phyloP scores from a whole-genome alignment of 2,797 vertebrate species.

The Tolypeutes matacus region DNA sequence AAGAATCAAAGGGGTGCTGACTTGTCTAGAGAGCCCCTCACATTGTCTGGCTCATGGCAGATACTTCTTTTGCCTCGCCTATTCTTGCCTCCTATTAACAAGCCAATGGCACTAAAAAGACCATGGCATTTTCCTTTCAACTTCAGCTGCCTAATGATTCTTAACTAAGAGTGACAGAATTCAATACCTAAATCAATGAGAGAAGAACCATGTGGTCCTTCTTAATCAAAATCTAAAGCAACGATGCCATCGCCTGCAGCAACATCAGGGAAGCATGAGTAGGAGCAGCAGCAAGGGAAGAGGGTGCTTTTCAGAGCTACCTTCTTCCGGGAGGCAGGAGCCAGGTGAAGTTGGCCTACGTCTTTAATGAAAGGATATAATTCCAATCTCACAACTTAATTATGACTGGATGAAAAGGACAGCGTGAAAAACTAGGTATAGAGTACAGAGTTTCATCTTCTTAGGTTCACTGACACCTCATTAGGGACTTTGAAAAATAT shows the following conservation, averaged over 20 bases:
- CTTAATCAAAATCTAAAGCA: conserved; percentile 65
- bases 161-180: conserved; percentile 60
- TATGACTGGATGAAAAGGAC: conserved; percentile 83
- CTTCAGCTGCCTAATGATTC: conserved; percentile 58
- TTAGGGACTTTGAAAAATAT: conserved; percentile 85
- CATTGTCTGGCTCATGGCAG: accelerated
- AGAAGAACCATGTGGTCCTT: conserved; percentile 52
- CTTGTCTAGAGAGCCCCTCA: not conserved
- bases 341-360: conserved; percentile 45
- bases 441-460: conserved; percentile 79
- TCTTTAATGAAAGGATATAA: conserved; percentile 81
- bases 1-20: not conserved
- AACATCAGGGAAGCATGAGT: not conserved
- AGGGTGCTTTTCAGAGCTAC: not conserved
- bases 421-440: conserved; percentile 80
- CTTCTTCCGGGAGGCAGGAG: conserved; percentile 38
- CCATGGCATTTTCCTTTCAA: conserved; percentile 40
- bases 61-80: not conserved
- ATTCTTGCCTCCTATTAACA: not conserved
- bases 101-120: conserved; percentile 4
- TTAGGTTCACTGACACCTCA: conserved; percentile 84
- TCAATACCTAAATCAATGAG: conserved; percentile 67
- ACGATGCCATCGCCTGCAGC: not conserved
- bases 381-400: conserved; percentile 84
- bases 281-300: not conserved